phyloP scores from a whole-genome alignment of 2,113 vertebrate genomes.

The Chaenogobius annularis region DNA sequence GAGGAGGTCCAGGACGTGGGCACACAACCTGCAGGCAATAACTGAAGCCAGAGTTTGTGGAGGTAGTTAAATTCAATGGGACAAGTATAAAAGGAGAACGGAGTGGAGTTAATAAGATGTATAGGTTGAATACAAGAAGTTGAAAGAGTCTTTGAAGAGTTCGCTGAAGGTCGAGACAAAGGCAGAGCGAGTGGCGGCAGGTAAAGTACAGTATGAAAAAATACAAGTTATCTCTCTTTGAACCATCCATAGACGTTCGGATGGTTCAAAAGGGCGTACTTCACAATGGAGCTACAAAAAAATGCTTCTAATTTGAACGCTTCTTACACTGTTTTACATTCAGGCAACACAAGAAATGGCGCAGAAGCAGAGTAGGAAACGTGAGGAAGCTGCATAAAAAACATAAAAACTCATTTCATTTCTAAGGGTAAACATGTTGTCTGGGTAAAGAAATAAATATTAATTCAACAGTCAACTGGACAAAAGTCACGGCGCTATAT shows the following conservation, averaged over 20 bases:
- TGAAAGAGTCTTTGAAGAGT: neutral
- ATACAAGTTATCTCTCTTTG: neutral
- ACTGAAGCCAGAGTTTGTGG: conserved; percentile 5
- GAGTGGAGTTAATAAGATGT: neutral
- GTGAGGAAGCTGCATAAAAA: too few relatives aligned
- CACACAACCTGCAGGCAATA: conserved; percentile 38
- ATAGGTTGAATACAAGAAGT: neutral
- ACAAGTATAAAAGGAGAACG: conserved; percentile 17
- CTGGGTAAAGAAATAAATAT: too few relatives aligned
- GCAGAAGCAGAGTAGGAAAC: too few relatives aligned
- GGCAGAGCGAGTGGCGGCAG: neutral
- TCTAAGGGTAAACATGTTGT: too few relatives aligned
- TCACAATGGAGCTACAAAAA: neutral
- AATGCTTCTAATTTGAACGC: too few relatives aligned
- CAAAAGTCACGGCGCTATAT: too few relatives aligned
- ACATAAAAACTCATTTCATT: too few relatives aligned
- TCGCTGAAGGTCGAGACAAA: neutral
- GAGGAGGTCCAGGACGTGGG: conserved; percentile 39
- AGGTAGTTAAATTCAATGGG: neutral
- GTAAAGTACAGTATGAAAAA: neutral
- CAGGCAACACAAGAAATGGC: too few relatives aligned
- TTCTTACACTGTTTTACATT: too few relatives aligned
- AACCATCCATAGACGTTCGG: neutral
- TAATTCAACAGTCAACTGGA: too few relatives aligned
- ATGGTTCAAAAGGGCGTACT: neutral